Conservation (phyloP, 2,888 invertebrate species). For the Leucophenga maculata region DNA sequence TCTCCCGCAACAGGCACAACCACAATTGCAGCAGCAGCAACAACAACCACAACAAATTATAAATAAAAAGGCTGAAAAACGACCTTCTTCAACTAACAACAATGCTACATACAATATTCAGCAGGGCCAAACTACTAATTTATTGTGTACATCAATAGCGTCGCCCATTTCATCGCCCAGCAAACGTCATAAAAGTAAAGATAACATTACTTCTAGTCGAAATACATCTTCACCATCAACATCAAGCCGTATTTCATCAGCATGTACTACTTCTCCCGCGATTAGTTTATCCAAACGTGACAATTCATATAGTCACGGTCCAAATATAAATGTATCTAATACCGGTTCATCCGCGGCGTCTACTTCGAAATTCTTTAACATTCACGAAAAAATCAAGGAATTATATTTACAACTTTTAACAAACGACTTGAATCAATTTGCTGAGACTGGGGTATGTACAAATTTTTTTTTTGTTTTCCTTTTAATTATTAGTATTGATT, state of each 20-base stretch:
- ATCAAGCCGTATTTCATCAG: conserved; percentile 33
- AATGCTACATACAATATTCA: neutral
- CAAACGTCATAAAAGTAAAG: conserved; percentile 64
- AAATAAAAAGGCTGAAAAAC: conserved; percentile 18
- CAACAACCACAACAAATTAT: conserved; percentile 38
- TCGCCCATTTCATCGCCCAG: conserved; percentile 66
- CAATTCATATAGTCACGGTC: conserved; percentile 38
- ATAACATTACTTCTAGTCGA: conserved; percentile 57
- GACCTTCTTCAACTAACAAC: conserved; percentile 35
- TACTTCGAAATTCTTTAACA: conserved; percentile 66
- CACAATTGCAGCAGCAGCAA: conserved; percentile 40
- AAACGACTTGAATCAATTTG: conserved; percentile 69
- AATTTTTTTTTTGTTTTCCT: conserved; percentile 8
- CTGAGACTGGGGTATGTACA: conserved; percentile 69
- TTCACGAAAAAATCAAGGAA: conserved; percentile 71
- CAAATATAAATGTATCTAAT: conserved; percentile 33
- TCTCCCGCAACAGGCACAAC: conserved; percentile 38
- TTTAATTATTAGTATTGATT: conserved; percentile 33
- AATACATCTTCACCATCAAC: conserved; percentile 52
- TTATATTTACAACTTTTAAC: conserved; percentile 69
- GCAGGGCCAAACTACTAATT: conserved; percentile 51
- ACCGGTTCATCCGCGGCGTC: conserved; percentile 39
- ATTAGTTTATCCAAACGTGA: conserved; percentile 36
- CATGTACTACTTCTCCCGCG: conserved; percentile 16
- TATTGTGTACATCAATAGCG: conserved; percentile 35